Base-by-base conservation (phyloP, 2,888 invertebrate species). In the Molorchus minor region DNA sequence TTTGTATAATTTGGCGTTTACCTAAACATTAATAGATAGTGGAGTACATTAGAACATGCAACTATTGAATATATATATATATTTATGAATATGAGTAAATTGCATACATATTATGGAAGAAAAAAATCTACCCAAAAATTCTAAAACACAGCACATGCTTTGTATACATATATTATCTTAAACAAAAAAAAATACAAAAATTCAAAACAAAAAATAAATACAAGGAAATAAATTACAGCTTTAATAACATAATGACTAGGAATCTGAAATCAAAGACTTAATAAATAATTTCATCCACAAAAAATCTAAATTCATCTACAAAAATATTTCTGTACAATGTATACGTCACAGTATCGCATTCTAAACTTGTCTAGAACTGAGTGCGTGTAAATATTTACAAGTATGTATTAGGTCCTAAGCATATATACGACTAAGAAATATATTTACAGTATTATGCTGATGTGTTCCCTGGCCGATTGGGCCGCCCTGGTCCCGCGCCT, bases 401-500 rank as follows among this genome's bases (percentile, higher is more conserved):
- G 52, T 59, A 62, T n/a, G n/a, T 51, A 64, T 64, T 62, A 64
- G 46, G 30, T 47, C 58, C 66, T 66, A 66, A 62, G 64, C 58
- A 59, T 61, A 64, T 62, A 61, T 67, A 67, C 66, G 60, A 62
- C 58, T 58, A 64, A 61, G 55, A 58, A n/a, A n/a, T n/a, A 61
- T 61, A 54, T 54, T 45, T 38, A 57, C 49, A 61, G 55, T 43
- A 49, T 56, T 46, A 56, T 57, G 58, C 59, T 74, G 77, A 75
- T 77, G 78, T 79, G 78, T 77, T 77, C 78, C 77, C 78, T 77
- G 77, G 78, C 76, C 76, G 68, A 70, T 75, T 68, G 69, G 77
- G 77, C 79, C 79, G 79, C 78, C 79, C 77, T 81, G 81, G 80
- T 80, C 81, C 81, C 79, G 74, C 75, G 77, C 76, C 75, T 67